phyloP scores from a whole-genome alignment of 2,797 vertebrate species.

The Cuculus canorus region DNA sequence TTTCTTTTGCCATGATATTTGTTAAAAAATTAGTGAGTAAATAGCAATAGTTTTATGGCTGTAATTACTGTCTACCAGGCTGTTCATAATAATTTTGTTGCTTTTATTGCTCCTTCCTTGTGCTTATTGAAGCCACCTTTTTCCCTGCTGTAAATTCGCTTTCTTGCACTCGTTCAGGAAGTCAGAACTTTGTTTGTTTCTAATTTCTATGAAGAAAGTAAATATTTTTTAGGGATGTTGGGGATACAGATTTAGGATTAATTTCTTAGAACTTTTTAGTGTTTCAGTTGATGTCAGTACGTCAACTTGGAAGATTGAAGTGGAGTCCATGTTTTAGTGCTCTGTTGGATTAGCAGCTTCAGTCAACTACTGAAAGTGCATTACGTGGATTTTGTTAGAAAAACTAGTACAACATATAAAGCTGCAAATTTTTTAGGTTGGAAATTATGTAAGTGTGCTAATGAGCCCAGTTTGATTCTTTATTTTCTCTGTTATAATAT shows the following conservation, averaged over 20 bases:
- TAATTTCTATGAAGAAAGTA: background rate
- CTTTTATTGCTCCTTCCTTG: slow-evolving; percentile 46
- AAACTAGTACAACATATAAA: background rate
- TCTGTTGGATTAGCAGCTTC: background rate
- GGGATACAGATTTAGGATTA: background rate
- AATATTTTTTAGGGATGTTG: background rate
- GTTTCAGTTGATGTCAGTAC: background rate
- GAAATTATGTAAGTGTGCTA: background rate
- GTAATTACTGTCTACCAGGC: slow-evolving; percentile 52
- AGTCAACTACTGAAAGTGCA: background rate
- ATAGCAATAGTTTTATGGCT: background rate
- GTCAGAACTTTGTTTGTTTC: slow-evolving; percentile 24
- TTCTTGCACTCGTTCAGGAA: background rate
- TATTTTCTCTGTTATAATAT: background rate
- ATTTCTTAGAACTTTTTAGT: background rate
- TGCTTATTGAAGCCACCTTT: slow-evolving; percentile 52
- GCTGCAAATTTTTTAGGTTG: background rate
- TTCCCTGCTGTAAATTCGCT: slow-evolving; percentile 17
- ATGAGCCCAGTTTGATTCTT: background rate
- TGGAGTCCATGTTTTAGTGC: background rate
- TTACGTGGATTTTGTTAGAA: background rate
- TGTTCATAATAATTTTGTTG: slow-evolving; percentile 45
- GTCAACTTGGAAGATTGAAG: background rate
- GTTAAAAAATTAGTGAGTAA: background rate
- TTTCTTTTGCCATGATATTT: slow-evolving; percentile 8